These are phyloP conservation scores for Colletes gigas DNA, from an alignment of 1,140 invertebrate species.

Conservation along the genomic window DNA sequence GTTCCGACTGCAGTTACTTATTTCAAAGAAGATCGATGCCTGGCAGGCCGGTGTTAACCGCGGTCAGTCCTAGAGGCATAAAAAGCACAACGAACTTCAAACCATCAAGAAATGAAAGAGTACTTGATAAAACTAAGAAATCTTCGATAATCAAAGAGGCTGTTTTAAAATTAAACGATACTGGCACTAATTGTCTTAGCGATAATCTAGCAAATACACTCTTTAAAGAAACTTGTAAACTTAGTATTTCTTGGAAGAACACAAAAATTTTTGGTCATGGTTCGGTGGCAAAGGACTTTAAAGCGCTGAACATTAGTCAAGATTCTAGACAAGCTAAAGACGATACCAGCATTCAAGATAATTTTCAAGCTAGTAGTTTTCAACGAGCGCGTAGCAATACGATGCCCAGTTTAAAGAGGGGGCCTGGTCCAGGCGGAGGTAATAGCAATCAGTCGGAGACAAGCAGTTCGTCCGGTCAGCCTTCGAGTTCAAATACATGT, in stretches of 20 bases:
- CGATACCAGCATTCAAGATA: slow-evolving; percentile 72
- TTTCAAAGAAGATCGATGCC: slow-evolving; percentile 71
- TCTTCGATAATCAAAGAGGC: slow-evolving; percentile 76
- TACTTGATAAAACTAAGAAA: slow-evolving; percentile 69
- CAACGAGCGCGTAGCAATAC: slow-evolving; percentile 78
- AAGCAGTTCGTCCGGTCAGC: slow-evolving; percentile 18
- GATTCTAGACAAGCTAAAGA: slow-evolving; percentile 73
- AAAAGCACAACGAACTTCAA: slow-evolving; percentile 78
- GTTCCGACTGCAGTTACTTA: slow-evolving; percentile 63
- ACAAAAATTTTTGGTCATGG: slow-evolving; percentile 73
- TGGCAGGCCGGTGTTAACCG: slow-evolving; percentile 60
- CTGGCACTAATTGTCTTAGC: slow-evolving; percentile 62
- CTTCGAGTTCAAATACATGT: slow-evolving; percentile 75
- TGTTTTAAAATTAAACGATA: slow-evolving; percentile 71
- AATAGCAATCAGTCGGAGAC: slow-evolving; percentile 39
- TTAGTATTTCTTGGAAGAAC: slow-evolving; percentile 70
- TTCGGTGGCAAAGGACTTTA: slow-evolving; percentile 76
- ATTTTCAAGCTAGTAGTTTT: slow-evolving; percentile 74
- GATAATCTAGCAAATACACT: slow-evolving; percentile 67
- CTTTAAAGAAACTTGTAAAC: slow-evolving; percentile 69
- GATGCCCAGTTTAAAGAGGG: slow-evolving; percentile 78
- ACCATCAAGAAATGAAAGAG: slow-evolving; percentile 73
- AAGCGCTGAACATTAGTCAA: slow-evolving; percentile 72
- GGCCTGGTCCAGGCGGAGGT: slow-evolving; percentile 71
- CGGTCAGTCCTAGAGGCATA: slow-evolving; percentile 67